A percentile compares a stretch with the other conserved stretches of the same genome.
phyloP scores from a whole-genome alignment of 2,797 vertebrate genomes.

The Mus minutoides region DNA sequence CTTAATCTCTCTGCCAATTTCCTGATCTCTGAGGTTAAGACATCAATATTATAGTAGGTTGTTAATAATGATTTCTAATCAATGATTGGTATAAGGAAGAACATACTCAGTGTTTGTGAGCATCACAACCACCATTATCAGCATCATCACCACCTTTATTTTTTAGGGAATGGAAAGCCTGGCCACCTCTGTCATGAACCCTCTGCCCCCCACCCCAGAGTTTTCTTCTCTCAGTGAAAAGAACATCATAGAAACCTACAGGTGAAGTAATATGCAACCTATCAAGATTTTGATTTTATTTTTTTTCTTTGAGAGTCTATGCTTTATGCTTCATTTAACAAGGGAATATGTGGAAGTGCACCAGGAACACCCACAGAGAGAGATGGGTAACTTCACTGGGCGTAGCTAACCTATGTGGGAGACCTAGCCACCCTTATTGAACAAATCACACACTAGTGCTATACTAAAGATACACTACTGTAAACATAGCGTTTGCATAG shows the following conservation, averaged over 20 bases:
- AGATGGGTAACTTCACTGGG: background rate
- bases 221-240: background rate
- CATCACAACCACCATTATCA: background rate
- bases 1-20: background rate
- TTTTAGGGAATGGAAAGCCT: background rate
- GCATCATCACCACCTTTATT: too few relatives aligned
- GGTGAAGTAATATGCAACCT: background rate
- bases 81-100: background rate
- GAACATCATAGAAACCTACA: background rate
- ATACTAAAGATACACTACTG: background rate
- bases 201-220: background rate
- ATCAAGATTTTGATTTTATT: background rate
- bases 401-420: background rate
- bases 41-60: background rate
- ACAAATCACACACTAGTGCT: background rate
- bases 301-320: background rate
- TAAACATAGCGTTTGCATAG: background rate
- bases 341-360: background rate
- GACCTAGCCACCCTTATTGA: background rate
- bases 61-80: background rate
- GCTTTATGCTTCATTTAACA: background rate
- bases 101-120: background rate
- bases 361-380: background rate
- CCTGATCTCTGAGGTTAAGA: conserved; percentile 1
- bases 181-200: too few relatives aligned